Evolutionary conservation across 2,888 invertebrate genomes (phyloP), one percentile per base, ranked within the genome.

Genomic region (Ctena decussata): DNA sequence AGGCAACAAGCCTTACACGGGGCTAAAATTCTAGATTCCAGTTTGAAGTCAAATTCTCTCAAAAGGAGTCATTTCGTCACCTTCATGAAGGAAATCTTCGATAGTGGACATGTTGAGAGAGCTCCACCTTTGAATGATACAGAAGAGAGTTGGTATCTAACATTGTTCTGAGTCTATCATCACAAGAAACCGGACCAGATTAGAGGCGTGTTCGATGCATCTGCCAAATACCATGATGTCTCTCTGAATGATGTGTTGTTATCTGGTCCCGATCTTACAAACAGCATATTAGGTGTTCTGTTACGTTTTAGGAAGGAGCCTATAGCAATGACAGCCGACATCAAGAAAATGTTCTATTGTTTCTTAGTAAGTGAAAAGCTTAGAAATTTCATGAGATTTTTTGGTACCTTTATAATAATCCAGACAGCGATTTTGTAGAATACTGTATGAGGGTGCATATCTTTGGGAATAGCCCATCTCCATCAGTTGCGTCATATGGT

Each of bases 281-380:
- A 78, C 71, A 78, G 71, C 27, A 53, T 78, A 6, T 35, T 78
- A 8, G 78, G 78, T 0, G 69, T 87, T 6, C 49, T 89, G n/a
- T 65, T 82, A 6, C 77, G 84, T 15, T 89, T 89, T 53, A 30
- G 89, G 24, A 70, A 39, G 57, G 72, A 85, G 21, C 53, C 46
- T 0, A 41, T 85, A 35, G 89, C 85, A 32, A 60, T 85, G 18
- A 73, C 77, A 24, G 80, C 78, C 21, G 89, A 89, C 70, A 77
- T 89, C 27, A 53, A 89, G 65, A 85, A 79, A 37, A 89, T 89
- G 87, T 89, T 89, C 41, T 74, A 81, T 60, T 78, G 76, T 18
- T 84, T 89, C 69, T 32, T 30, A n/a, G 89, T 89, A 0, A 35
- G 69, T 30, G 78, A 75, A 39, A 72, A 85, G 32, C 84, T 86